Evolutionary conservation across 2,888 invertebrate genomes (phyloP).

Genomic region (Dichetophora obliterata): DNA sequence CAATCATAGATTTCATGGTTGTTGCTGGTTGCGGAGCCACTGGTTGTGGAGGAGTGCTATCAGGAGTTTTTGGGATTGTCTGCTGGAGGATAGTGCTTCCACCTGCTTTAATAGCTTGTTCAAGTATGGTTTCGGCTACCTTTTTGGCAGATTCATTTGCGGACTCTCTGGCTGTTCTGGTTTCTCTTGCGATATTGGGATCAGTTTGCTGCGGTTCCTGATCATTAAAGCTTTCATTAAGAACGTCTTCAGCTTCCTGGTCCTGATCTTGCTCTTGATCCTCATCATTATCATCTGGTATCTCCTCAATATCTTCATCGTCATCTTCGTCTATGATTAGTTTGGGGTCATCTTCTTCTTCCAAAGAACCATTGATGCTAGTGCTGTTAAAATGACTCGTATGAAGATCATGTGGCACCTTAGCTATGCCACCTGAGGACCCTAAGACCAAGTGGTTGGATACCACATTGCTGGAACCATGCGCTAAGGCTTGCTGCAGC

Average conservation of each 20-base stretch:
- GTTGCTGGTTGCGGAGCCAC: constrained; percentile 8
- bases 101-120: constrained; percentile 70
- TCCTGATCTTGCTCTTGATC: constrained; percentile 52
- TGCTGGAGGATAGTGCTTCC: constrained; percentile 40
- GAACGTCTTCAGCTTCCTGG: constrained; percentile 56
- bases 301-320: constrained; percentile 54
- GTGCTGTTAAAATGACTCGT: constrained; percentile 36
- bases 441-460: constrained; percentile 52
- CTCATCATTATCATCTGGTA: constrained; percentile 53
- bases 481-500: constrained; percentile 66
- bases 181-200: not conserved
- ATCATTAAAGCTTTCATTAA: not conserved
- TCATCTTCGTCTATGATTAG: constrained; percentile 69
- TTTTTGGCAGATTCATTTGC: constrained; percentile 70
- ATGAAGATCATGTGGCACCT: constrained; percentile 33
- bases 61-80: not conserved
- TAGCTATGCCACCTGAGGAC: constrained; percentile 38
- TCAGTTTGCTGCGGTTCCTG: not conserved
- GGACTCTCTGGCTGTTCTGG: constrained; percentile 51
- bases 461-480: constrained; percentile 63
- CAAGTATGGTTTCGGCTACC: constrained; percentile 74
- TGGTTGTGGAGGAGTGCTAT: not conserved
- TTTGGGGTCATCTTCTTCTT: constrained; percentile 73
- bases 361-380: constrained; percentile 59
- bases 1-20: constrained; percentile 72